Percentiles rank a stretch among this genome's conserved stretches.
These are phyloP conservation scores for Globodera ellingtonae DNA, from an alignment of 1,140 invertebrate species.

Conservation along the genomic window DNA sequence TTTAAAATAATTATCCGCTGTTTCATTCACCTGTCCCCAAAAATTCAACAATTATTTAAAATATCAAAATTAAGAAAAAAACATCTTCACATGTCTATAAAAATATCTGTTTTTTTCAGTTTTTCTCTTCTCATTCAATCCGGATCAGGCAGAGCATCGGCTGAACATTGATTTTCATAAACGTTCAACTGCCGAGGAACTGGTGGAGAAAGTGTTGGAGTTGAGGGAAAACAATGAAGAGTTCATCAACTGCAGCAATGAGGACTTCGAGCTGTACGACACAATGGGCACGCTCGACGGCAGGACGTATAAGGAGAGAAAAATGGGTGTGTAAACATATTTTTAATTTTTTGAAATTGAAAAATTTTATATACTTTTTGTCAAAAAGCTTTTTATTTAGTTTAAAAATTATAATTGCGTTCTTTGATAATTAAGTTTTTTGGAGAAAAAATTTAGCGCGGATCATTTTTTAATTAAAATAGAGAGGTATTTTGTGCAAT, in stretches of 20 bases:
- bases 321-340: conserved; percentile 73
- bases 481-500: too few species aligned
- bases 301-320: conserved; percentile 83
- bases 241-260: conserved; percentile 36
- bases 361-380: too few species aligned
- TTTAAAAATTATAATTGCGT: too few species aligned
- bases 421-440: too few species aligned
- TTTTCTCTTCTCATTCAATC: conserved; percentile 59
- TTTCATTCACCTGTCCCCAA: background rate
- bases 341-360: too few species aligned
- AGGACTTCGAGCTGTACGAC: conserved; percentile 70
- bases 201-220: conserved; percentile 63
- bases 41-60: background rate
- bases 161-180: conserved; percentile 58
- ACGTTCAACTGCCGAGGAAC: conserved; percentile 58
- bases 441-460: too few species aligned
- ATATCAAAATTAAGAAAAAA: too few species aligned
- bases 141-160: conserved; percentile 46
- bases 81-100: too few species aligned
- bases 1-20: background rate
- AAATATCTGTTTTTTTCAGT: conserved; percentile 26
- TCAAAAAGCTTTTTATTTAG: too few species aligned
- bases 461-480: too few species aligned
- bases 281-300: conserved; percentile 74
- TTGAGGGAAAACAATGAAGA: conserved; percentile 43